These are phyloP conservation scores for Gila robusta DNA, from an alignment of 2,797 vertebrate species.

Conservation along the genomic window DNA sequence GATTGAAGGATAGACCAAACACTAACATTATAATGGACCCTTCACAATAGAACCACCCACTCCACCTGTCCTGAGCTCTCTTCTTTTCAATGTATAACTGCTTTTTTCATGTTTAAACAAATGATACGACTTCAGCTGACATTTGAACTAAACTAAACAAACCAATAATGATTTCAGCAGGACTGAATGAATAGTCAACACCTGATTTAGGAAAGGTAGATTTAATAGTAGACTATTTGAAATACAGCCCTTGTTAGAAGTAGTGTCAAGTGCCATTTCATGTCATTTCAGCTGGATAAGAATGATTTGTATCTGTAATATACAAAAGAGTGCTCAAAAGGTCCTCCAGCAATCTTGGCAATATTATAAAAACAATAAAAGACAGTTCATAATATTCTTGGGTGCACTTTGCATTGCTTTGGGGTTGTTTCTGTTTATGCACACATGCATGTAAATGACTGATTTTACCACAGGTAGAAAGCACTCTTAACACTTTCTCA, in stretches of 20 bases:
- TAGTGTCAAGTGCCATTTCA: constrained; percentile 2
- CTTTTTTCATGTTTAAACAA: constrained; percentile 27
- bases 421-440: constrained; percentile 40
- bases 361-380: constrained; percentile 58
- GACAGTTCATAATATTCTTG: constrained; percentile 42
- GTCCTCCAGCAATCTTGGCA: constrained; percentile 34
- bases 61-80: constrained; percentile 10
- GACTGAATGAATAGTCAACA: neutral
- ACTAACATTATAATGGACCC: neutral
- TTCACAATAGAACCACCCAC: constrained; percentile 30
- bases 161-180: neutral
- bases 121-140: neutral
- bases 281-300: constrained; percentile 19
- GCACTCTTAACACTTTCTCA: neutral
- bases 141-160: neutral
- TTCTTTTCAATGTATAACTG: neutral
- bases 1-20: constrained; percentile 4
- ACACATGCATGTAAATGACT: constrained; percentile 40
- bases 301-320: constrained; percentile 41
- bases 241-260: neutral
- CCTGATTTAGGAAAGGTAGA: neutral
- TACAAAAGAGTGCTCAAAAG: constrained; percentile 26
- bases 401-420: constrained; percentile 25
- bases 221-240: neutral
- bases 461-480: constrained; percentile 39